Base-by-base conservation (phyloP, 1,140 invertebrate genomes). In the Bilobella aurantiaca region DNA sequence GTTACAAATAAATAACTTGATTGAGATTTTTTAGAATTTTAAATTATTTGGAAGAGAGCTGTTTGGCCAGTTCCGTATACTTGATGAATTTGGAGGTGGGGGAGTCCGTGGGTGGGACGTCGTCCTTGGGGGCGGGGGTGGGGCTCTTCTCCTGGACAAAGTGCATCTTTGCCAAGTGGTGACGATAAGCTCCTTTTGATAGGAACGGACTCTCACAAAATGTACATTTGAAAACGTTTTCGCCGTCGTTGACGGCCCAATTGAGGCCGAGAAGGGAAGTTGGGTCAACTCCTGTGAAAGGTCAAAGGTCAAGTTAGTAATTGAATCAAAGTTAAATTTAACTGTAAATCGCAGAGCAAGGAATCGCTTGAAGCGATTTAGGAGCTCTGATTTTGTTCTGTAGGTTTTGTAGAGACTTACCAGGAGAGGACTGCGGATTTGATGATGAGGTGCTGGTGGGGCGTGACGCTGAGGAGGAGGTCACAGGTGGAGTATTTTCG, bases 141-240 rank as follows among this genome's bases (percentile, higher is more conserved):
- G 76, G 81, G 77, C 76, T 81, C 74, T 71, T 79, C 74, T 96
- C 93, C 76, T 96, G 96, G 29, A 96, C 90, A 74, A 96, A 92
- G 78, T 97, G 93, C 86, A 95, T 94, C 76, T 96, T 95, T 59
- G 92, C 94, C 64, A 97, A 79, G 75, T 98, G 94, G 78, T 96
- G 93, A 72, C 94, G 85, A 78, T 96, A 98, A 1, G 93, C 93
- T 31, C 93, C 93, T 78, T 96, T 96, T 1, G 93, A 96, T 62
- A 93, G 91, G 76, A 97, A 96, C 12, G 91, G 90, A 21, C 93
- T 93, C 78, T 96, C 93, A 81, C 94, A 98, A 73, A 95, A 91
- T 23, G 93, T 90, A 79, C 94, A 96, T 77, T 96, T 95, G 85
- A 95, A 92, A 46, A 92, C 87, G 16, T 90, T 89, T 72, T 90